Evolutionary conservation across 2,888 invertebrate genomes (phyloP).

Genomic region (Endomychus coccineus): DNA sequence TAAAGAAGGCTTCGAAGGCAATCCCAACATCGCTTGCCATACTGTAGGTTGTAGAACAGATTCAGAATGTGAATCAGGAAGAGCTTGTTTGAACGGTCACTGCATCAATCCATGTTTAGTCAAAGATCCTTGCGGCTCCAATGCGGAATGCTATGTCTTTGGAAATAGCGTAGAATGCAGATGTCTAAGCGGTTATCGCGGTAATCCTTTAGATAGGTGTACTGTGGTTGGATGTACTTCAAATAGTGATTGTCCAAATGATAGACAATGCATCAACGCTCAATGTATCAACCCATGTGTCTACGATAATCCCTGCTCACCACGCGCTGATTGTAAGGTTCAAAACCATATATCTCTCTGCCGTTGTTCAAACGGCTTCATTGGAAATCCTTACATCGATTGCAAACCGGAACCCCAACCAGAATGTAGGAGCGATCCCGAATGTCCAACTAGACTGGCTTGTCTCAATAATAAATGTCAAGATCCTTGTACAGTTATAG

Average conservation of each 20-base stretch:
- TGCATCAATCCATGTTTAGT: constrained; percentile 81
- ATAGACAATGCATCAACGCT: constrained; percentile 77
- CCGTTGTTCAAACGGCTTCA: constrained; percentile 67
- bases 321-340: constrained; percentile 70
- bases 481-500: constrained; percentile 69
- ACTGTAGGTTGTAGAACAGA: constrained; percentile 75
- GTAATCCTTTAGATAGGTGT: constrained; percentile 69
- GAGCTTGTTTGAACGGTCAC: constrained; percentile 77
- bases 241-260: constrained; percentile 80
- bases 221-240: constrained; percentile 75
- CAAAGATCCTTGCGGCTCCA: constrained; percentile 70
- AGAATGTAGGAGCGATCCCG: constrained; percentile 73
- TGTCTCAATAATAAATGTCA: constrained; percentile 77
- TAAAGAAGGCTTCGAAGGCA: constrained; percentile 74
- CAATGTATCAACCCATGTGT: constrained; percentile 82
- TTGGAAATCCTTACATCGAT: constrained; percentile 75
- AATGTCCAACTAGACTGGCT: constrained; percentile 72
- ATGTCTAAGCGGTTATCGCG: constrained; percentile 73
- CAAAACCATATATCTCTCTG: constrained; percentile 80
- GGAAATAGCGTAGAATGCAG: constrained; percentile 69
- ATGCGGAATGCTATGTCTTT: constrained; percentile 73
- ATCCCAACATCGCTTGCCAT: constrained; percentile 74
- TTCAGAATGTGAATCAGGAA: constrained; percentile 74
- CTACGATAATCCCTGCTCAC: constrained; percentile 67
- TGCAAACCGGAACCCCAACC: constrained; percentile 66